Conservation (phyloP, 2,888 invertebrate species). For the Perdita meconis region DNA sequence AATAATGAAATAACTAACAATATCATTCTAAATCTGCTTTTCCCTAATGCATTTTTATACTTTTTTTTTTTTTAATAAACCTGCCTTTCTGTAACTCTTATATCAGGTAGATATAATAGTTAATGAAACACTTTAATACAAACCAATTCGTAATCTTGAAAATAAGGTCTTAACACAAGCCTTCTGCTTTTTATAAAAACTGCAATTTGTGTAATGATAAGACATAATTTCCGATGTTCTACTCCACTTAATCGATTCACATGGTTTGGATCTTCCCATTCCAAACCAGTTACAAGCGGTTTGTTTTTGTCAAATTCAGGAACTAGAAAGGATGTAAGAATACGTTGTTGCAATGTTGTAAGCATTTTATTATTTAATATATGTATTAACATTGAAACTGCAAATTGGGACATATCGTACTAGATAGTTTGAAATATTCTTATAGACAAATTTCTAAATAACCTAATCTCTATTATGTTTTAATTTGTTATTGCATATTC, state of each 20-base stretch:
- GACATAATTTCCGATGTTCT: constrained; percentile 88
- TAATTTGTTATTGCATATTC: too few relatives aligned
- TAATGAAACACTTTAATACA: neutral
- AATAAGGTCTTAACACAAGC: constrained; percentile 89
- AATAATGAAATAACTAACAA: too few relatives aligned
- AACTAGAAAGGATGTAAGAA: constrained; percentile 74
- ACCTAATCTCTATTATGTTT: too few relatives aligned
- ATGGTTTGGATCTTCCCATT: constrained; percentile 90
- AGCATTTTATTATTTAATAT: neutral
- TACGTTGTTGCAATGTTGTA: neutral
- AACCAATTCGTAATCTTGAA: constrained; percentile 90
- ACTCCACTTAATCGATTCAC: constrained; percentile 87
- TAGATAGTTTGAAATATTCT: too few relatives aligned
- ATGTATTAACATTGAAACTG: neutral
- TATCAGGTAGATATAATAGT: neutral
- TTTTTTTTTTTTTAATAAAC: too few relatives aligned
- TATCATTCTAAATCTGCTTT: too few relatives aligned
- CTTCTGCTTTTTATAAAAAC: constrained; percentile 86
- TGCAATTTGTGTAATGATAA: constrained; percentile 91
- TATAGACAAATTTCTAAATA: too few relatives aligned
- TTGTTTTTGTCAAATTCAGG: constrained; percentile 85
- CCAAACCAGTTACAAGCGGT: constrained; percentile 86
- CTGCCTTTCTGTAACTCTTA: too few relatives aligned
- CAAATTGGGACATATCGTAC: too few relatives aligned
- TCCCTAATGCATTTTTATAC: too few relatives aligned